Conservation (phyloP, 2,113 vertebrate species). For the Boulengeromyrus knoepffleri region DNA sequence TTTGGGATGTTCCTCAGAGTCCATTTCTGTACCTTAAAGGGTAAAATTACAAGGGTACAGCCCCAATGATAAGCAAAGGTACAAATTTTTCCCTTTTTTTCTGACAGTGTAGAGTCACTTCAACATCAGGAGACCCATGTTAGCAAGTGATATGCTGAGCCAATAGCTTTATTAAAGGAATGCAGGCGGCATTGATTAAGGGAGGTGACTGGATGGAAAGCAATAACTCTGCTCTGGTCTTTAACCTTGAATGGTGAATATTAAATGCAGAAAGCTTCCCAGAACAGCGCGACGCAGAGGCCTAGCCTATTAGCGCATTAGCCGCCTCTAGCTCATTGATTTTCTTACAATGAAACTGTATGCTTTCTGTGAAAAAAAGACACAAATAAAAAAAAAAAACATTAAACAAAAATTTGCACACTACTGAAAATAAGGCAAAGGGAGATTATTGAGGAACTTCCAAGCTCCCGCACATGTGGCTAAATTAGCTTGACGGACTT, state of each 20-base stretch:
- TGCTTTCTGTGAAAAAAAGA: neutral
- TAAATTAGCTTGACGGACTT: neutral
- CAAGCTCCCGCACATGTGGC: neutral
- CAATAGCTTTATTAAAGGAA: slow-evolving; percentile 74
- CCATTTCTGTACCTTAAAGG: no score
- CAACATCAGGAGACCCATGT: slow-evolving; percentile 55
- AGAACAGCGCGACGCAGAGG: slow-evolving; percentile 53
- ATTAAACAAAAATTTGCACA: neutral
- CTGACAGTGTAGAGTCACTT: neutral
- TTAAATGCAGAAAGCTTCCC: slow-evolving; percentile 73
- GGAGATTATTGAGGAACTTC: neutral
- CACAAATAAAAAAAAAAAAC: slow-evolving; percentile 35
- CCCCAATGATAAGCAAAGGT: no score
- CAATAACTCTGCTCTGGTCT: slow-evolving; percentile 69
- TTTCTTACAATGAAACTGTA: slow-evolving; percentile 50
- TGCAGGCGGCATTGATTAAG: slow-evolving; percentile 75
- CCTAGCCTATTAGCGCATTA: slow-evolving; percentile 66
- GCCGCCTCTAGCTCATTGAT: slow-evolving; percentile 66
- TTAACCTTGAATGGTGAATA: slow-evolving; percentile 70
- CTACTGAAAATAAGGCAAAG: neutral
- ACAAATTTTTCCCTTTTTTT: no score
- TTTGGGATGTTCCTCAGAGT: no score
- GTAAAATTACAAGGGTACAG: no score
- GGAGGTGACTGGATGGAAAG: slow-evolving; percentile 66
- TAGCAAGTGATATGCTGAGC: slow-evolving; percentile 68